A percentile compares a stretch with the other conserved stretches of the same genome.
phyloP scores from a whole-genome alignment of 2,113 vertebrate genomes.

The Sapajus apella region DNA sequence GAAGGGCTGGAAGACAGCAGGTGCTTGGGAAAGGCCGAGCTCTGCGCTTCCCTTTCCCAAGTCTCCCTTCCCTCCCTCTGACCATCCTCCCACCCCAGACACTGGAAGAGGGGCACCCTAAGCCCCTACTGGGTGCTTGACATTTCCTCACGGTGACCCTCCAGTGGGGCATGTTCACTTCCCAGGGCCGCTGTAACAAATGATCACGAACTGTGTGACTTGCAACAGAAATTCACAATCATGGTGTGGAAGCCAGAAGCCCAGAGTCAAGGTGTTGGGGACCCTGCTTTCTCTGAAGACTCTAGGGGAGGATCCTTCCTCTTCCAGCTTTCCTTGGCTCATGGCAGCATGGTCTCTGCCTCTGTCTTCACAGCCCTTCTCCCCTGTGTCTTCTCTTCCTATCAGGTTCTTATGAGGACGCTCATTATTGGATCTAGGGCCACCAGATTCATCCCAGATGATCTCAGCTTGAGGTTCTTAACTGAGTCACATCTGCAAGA shows the following conservation, averaged over 20 bases:
- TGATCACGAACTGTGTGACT: accelerated
- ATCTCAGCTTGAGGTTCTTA: neutral
- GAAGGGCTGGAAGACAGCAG: neutral
- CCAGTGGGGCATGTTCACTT: accelerated
- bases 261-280: neutral
- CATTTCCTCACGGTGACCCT: neutral
- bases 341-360: neutral
- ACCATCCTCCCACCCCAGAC: neutral
- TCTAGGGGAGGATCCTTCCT: accelerated
- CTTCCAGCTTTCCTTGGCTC: neutral
- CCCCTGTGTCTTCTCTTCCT: neutral
- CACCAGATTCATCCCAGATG: neutral
- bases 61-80: neutral
- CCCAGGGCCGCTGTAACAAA: accelerated
- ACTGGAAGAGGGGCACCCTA: too few relatives aligned
- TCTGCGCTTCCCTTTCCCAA: too few relatives aligned
- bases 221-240: neutral
- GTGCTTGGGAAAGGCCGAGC: neutral
- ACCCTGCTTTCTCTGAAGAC: neutral
- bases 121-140: neutral
- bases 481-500: too few relatives aligned
- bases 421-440: neutral
- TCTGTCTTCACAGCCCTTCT: neutral
- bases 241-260: accelerated
- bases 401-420: neutral